Percentiles rank a stretch among this genome's conserved stretches.
These are phyloP conservation scores for Megaceryle alcyon DNA, from an alignment of 2,797 vertebrate species.

Conservation along the genomic window DNA sequence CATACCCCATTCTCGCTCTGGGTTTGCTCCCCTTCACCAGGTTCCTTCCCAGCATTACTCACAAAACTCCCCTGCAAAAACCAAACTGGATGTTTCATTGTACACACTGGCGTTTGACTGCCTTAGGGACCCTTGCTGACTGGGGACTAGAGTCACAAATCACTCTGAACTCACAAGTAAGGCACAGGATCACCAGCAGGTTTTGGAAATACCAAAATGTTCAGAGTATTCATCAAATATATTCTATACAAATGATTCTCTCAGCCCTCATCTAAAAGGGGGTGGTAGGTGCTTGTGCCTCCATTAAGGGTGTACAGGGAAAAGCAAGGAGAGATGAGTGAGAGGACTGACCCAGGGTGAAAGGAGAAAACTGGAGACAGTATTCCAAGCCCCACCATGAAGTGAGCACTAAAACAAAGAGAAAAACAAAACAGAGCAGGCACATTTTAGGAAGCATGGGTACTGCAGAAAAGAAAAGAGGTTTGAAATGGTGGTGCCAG, in stretches of 20 bases:
- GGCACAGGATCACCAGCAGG: not conserved
- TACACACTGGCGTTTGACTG: not conserved
- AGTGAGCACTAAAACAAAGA: not conserved
- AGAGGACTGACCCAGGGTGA: not conserved
- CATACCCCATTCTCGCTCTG: not conserved
- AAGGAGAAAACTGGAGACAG: not conserved
- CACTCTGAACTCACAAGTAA: not conserved
- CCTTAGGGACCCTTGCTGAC: not conserved
- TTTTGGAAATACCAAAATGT: not conserved
- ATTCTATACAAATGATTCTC: not conserved
- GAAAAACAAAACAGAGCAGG: too few relatives aligned
- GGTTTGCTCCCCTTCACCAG: not conserved
- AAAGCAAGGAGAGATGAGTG: not conserved
- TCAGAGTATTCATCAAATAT: not conserved
- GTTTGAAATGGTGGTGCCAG: not conserved
- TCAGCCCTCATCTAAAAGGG: not conserved
- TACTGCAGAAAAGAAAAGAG: not conserved
- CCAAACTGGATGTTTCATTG: accelerated
- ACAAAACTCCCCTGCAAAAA: not conserved
- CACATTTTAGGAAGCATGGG: not conserved
- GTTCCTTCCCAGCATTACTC: not conserved
- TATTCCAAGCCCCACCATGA: not conserved
- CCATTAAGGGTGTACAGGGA: accelerated
- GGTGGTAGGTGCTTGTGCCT: not conserved
- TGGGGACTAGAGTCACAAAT: not conserved